Evolutionary conservation across 2,888 invertebrate species (phyloP), one percentile per base, ranked within the genome.

Genomic region (Timandra comae): DNA sequence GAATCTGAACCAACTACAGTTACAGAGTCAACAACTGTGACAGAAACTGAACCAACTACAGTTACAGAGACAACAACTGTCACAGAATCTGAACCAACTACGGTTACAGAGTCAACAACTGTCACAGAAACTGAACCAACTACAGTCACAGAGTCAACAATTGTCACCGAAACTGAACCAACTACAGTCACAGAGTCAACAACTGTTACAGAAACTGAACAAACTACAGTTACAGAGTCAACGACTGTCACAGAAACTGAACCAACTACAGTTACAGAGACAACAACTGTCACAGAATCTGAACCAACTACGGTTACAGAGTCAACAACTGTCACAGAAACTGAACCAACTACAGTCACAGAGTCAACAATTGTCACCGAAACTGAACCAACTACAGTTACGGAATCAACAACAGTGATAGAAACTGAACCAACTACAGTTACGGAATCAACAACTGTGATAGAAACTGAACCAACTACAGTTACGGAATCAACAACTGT

Each of bases 51-150:
- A 2, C 7, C 24, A 10, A 12, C 26, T 13, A 34, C 24, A 24
- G 11, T 11, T 2, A 24, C 24, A 24, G 24, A 24, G 9, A 7
- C 6, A 11, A 24, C 11, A 3, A 22, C 22, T 4, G 22, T 9
- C 8, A 4, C 3, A 1, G 9, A n/a, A 1, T 9, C 22, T 4
- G 22, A 22, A 1, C 9, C 22, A 22, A 22, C 22, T 8, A 22
- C 8, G 1, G 22, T 27, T n/a, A 28, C 35, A 1, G 27, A 21
- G 3, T 10, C 24, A 10, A 24, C 11, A 11, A 24, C 24, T 4
- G 24, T 6, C 8, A 12, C 30, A 3, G 27, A 27, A 2, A 7
- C 23, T 6, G 39, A 38, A 7, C 12, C 33, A 0, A 37, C 41
- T 1, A 38, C 34, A 0, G n/a, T 25, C 0, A 41, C 32, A 4